Evolutionary conservation across 1,140 invertebrate genomes (phyloP).

Genomic region (Cardiocondyla obscurior): DNA sequence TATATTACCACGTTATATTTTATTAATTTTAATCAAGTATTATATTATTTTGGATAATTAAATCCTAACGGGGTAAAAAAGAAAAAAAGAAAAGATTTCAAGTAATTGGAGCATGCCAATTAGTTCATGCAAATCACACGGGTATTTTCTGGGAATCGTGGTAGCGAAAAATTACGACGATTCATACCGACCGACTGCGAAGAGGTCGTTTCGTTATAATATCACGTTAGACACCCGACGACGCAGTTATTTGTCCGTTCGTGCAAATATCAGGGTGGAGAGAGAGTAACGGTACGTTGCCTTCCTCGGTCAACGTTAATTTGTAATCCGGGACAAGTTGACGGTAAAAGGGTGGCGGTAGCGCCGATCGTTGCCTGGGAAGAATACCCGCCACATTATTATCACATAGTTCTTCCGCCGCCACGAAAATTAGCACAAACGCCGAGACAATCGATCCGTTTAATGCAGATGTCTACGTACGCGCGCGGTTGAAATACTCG

Average conservation of each 20-base stretch:
- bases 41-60: no score
- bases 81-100: no score
- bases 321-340: conserved; percentile 32
- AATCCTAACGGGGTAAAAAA: not conserved
- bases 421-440: conserved; percentile 35
- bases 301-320: conserved; percentile 25
- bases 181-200: not conserved
- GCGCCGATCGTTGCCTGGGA: conserved; percentile 16
- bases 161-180: conserved; percentile 1
- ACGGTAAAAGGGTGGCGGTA: conserved; percentile 35
- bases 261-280: not conserved
- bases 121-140: not conserved
- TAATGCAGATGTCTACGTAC: conserved; percentile 39
- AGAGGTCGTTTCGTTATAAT: not conserved
- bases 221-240: not conserved
- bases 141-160: not conserved
- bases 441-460: conserved; percentile 21
- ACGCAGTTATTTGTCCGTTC: not conserved
- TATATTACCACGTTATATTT: no score
- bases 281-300: not conserved
- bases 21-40: no score
- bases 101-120: not conserved
- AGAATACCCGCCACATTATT: conserved; percentile 26
- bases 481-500: conserved; percentile 35
- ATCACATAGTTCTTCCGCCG: conserved; percentile 12